Evolutionary conservation across 2,113 vertebrate species (phyloP).

Genomic region (Crypturellus undulatus): DNA sequence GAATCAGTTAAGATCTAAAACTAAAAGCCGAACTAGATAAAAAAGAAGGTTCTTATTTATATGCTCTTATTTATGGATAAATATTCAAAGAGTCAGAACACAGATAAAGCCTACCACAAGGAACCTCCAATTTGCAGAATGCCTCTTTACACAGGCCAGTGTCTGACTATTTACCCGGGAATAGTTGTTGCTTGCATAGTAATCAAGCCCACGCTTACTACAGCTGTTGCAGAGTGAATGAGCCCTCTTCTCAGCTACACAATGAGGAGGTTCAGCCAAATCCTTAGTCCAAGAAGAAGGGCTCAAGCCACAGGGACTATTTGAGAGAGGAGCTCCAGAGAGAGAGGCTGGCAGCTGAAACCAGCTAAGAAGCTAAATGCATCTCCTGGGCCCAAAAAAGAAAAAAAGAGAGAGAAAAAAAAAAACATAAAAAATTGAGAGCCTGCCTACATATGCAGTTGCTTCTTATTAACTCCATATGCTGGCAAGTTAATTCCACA

Average conservation of each 20-base stretch:
- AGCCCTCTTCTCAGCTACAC: slow-evolving; percentile 45
- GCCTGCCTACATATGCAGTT: background rate
- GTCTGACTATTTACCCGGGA: slow-evolving; percentile 50
- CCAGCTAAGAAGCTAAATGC: background rate
- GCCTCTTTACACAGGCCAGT: slow-evolving; percentile 20
- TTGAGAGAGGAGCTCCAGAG: background rate
- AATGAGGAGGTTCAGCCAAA: slow-evolving; percentile 2
- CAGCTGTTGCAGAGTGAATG: slow-evolving; percentile 62
- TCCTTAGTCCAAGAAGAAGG: background rate
- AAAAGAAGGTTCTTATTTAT: too few relatives aligned
- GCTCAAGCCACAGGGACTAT: background rate
- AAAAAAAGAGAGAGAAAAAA: too few relatives aligned
- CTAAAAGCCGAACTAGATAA: background rate
- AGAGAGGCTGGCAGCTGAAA: background rate
- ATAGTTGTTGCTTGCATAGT: slow-evolving; percentile 66
- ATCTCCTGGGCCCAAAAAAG: background rate
- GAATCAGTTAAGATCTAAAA: fast-evolving
- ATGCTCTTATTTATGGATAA: background rate
- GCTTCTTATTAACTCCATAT: background rate
- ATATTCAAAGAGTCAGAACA: background rate
- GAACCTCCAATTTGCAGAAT: slow-evolving; percentile 16
- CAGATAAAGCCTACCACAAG: slow-evolving; percentile 19
- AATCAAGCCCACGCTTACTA: slow-evolving; percentile 48
- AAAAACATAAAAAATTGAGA: background rate
- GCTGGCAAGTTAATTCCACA: background rate